Evolutionary conservation across 2,113 vertebrate genomes (phyloP).

Genomic region (Crotalus tigris): DNA sequence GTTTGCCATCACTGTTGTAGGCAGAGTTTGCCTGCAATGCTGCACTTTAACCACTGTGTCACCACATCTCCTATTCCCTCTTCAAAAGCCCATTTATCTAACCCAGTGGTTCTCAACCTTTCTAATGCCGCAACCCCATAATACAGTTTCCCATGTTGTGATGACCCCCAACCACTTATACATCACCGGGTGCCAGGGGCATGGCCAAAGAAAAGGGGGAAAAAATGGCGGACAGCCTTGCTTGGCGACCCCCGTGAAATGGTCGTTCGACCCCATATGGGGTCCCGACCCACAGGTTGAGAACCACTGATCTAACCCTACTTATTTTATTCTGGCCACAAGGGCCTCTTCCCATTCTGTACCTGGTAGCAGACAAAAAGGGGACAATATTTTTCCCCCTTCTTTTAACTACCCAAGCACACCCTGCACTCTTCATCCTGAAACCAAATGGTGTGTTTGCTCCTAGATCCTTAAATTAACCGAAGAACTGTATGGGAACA

Average conservation of each 20-base stretch:
- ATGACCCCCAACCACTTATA: too few species aligned
- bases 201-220: too few species aligned
- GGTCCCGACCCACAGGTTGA: too few species aligned
- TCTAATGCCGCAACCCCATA: too few species aligned
- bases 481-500: constrained; percentile 67
- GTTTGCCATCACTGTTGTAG: too few species aligned
- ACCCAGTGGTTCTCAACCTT: neutral
- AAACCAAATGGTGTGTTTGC: neutral
- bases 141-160: too few species aligned
- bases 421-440: neutral
- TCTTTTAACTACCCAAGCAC: neutral
- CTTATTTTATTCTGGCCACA: neutral
- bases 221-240: too few species aligned
- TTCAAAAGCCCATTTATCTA: neutral
- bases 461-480: constrained; percentile 67
- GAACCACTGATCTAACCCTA: neutral
- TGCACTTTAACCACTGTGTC: too few species aligned
- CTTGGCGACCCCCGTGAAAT: too few species aligned
- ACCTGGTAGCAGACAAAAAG: neutral
- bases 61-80: neutral
- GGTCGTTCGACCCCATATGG: too few species aligned
- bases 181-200: too few species aligned
- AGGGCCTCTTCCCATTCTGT: neutral
- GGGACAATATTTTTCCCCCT: neutral
- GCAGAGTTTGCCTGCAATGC: too few species aligned